Base-by-base conservation (phyloP, 2,113 vertebrate species). In the Notiomystis cincta region DNA sequence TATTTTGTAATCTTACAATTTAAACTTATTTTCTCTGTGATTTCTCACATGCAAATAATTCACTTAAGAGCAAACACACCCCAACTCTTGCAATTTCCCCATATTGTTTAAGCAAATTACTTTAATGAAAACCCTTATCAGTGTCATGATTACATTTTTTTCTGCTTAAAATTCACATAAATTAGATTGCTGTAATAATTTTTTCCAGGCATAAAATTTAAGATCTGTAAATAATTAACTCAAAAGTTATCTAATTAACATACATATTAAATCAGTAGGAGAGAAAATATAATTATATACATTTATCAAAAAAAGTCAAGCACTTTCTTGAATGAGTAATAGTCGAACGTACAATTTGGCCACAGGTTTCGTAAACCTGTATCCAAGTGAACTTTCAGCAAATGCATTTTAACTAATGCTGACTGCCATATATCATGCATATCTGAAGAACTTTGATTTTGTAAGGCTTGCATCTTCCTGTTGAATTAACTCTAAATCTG, bases 401-500 rank as follows among this genome's bases (percentile, higher is more conserved):
- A 87, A 84, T 70, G 35, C 13, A 54, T 90, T 90, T 95, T 31
- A 64, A 82, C 57, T 91, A 76, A 47, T 37, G 22, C 20, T 92
- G 30, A 54, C 82, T 44, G 14, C 9, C 61, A 53, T 85, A 78
- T 64, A 83, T 89, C 25, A 87, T 62, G 47, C 35, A 20, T 82
- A 64, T 51, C 84, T 91, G 47, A 80, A 76, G 47, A 67, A 9
- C 27, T 31, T 69, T 76, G 66, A 67, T 96, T 87, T 91, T 72
- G 13, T 75, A 75, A 48, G 35, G 37, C 33, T 84, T 94, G 44
- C n/a, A 50, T 70, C 78, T 65, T 95, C 71, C 27, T 83, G 30
- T 75, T 47, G 21, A 71, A 93, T 92, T 85, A 92, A 86, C 30
- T 71, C 62, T 87, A 88, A 95, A 91, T 87, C 60, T 92, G 62